These are phyloP conservation scores for Conops quadrifasciatus DNA, from an alignment of 2,888 invertebrate genomes.

Conservation along the genomic window DNA sequence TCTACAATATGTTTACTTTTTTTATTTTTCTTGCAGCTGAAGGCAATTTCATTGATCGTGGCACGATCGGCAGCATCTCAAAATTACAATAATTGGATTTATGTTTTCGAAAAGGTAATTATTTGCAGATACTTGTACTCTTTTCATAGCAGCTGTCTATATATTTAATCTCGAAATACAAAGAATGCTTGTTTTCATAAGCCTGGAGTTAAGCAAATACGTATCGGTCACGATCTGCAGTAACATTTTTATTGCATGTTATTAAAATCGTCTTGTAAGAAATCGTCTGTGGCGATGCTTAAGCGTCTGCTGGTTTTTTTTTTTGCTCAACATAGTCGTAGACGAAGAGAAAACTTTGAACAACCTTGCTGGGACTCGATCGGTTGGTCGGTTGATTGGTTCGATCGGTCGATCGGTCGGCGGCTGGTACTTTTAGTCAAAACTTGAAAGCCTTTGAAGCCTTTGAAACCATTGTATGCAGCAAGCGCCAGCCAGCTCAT, in stretches of 20 bases:
- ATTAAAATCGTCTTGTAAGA: neutral
- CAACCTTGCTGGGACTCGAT: neutral
- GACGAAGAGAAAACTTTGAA: too few species aligned
- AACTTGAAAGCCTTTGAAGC: constrained; percentile 36
- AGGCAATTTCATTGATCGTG: constrained; percentile 36
- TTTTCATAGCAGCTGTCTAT: neutral
- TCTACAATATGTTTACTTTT: constrained; percentile 12
- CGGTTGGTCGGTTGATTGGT: constrained; percentile 36
- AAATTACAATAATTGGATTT: constrained; percentile 40
- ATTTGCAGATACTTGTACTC: constrained; percentile 8
- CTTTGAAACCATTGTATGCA: constrained; percentile 22
- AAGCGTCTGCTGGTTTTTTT: too few species aligned
- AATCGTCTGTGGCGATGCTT: neutral
- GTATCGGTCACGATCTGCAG: neutral
- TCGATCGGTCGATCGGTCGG: constrained; percentile 41
- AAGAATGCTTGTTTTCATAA: neutral
- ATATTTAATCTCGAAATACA: neutral
- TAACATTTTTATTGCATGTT: neutral
- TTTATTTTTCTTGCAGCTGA: constrained; percentile 32
- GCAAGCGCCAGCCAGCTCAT: constrained; percentile 15
- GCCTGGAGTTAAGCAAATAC: neutral
- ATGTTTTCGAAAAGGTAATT: constrained; percentile 54
- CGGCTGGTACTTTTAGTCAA: constrained; percentile 46
- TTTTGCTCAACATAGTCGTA: neutral
- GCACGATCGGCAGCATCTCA: neutral